Evolutionary conservation across 2,113 vertebrate species (phyloP).

Genomic region (Calyptommatus sinebrachiatus): DNA sequence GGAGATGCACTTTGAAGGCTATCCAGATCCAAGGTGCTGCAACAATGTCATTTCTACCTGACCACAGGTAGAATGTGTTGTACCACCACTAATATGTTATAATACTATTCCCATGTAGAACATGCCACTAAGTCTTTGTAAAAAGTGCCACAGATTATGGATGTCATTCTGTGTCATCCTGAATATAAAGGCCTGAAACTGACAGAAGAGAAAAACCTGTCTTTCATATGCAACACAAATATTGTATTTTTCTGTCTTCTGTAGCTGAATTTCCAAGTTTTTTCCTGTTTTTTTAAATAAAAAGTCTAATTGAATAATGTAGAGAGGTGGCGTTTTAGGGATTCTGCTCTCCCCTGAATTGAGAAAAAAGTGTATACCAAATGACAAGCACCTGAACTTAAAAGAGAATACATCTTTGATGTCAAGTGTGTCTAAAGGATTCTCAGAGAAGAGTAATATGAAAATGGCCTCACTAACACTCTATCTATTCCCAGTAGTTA

Average conservation of each 20-base stretch:
- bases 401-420: slow-evolving; percentile 54
- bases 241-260: background rate
- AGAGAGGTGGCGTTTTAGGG: slow-evolving; percentile 11
- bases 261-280: slow-evolving; percentile 26
- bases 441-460: slow-evolving; percentile 58
- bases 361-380: slow-evolving; percentile 34
- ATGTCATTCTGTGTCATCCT: background rate
- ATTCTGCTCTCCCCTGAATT: slow-evolving; percentile 35
- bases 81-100: no score
- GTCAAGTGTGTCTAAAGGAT: slow-evolving; percentile 55
- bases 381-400: slow-evolving; percentile 43
- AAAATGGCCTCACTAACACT: slow-evolving; percentile 60
- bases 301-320: slow-evolving; percentile 46
- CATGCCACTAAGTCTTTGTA: background rate
- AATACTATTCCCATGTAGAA: background rate
- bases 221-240: background rate
- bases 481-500: slow-evolving; percentile 68
- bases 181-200: slow-evolving; percentile 28
- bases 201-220: background rate
- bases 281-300: background rate
- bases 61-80: no score
- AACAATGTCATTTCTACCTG: no score
- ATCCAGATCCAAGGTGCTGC: no score
- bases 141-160: no score
- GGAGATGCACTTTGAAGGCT: no score